Percentiles rank a stretch among this genome's conserved stretches.
Evolutionary conservation across 2,888 invertebrate species (phyloP).

Genomic region (Oxyscelio sp.): DNA sequence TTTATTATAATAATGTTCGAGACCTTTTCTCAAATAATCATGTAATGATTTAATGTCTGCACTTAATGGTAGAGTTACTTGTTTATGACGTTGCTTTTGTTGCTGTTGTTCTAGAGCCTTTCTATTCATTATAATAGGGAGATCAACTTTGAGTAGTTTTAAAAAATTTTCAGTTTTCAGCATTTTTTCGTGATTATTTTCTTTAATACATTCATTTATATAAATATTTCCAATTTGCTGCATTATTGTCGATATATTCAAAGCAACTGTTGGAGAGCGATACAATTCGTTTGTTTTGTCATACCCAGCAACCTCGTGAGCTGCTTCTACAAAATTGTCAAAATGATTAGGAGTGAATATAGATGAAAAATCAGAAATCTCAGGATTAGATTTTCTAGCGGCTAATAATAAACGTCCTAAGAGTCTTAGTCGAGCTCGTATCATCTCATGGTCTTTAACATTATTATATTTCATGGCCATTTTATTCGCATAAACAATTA

Average conservation of each 20-base stretch:
- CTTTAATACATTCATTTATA: conserved; percentile 24
- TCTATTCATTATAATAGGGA: conserved; percentile 57
- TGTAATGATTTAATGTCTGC: too few relatives aligned
- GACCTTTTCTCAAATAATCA: too few relatives aligned
- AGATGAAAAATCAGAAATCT: conserved; percentile 70
- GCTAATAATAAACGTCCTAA: conserved; percentile 47
- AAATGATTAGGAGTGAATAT: conserved; percentile 71
- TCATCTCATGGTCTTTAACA: conserved; percentile 71
- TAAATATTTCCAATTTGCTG: conserved; percentile 12
- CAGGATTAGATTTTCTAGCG: conserved; percentile 9
- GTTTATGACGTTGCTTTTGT: too few relatives aligned
- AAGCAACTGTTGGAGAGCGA: background rate
- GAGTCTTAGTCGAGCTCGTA: conserved; percentile 54
- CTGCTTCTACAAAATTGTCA: conserved; percentile 56
- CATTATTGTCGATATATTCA: background rate
- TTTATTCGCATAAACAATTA: conserved; percentile 55
- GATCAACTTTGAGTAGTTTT: conserved; percentile 29
- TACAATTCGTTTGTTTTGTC: conserved; percentile 8
- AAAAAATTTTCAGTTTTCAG: conserved; percentile 7
- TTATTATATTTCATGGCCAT: conserved; percentile 14
- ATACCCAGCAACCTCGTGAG: conserved; percentile 44
- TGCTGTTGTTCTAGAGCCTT: conserved; percentile 48
- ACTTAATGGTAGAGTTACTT: too few relatives aligned
- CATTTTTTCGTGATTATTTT: background rate
- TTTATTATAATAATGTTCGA: too few relatives aligned